phyloP scores from a whole-genome alignment of 2,888 invertebrate genomes.

The Orthosia gothica region DNA sequence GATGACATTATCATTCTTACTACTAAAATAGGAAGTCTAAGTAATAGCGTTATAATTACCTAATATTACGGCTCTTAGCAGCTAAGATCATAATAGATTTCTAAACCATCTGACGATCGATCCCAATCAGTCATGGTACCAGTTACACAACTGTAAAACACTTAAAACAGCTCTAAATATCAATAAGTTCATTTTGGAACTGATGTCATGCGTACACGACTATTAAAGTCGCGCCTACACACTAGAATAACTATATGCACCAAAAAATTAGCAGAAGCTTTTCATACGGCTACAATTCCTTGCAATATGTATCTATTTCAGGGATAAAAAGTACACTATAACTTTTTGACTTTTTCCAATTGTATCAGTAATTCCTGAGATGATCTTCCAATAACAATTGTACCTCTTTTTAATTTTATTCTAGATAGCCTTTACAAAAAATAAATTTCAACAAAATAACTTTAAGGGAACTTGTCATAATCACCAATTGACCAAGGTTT shows the following conservation, averaged over 20 bases:
- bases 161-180: slow-evolving; percentile 12
- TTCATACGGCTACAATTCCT: neutral
- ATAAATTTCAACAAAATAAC: neutral
- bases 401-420: too few relatives aligned
- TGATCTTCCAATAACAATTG: too few relatives aligned
- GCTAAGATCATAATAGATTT: neutral
- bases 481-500: neutral
- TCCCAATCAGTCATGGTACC: neutral
- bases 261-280: neutral
- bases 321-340: too few relatives aligned
- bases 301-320: neutral
- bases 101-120: neutral
- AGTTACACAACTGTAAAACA: neutral
- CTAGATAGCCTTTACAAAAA: too few relatives aligned
- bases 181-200: slow-evolving; percentile 18
- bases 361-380: too few relatives aligned
- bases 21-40: neutral
- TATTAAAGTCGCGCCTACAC: slow-evolving; percentile 33
- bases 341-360: too few relatives aligned
- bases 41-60: neutral
- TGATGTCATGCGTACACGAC: slow-evolving; percentile 24
- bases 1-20: neutral
- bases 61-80: neutral
- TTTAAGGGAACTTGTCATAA: neutral
- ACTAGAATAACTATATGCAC: slow-evolving; percentile 2